These are phyloP conservation scores for Gryllus bimaculatus DNA, from an alignment of 1,140 invertebrate species.

Conservation along the genomic window DNA sequence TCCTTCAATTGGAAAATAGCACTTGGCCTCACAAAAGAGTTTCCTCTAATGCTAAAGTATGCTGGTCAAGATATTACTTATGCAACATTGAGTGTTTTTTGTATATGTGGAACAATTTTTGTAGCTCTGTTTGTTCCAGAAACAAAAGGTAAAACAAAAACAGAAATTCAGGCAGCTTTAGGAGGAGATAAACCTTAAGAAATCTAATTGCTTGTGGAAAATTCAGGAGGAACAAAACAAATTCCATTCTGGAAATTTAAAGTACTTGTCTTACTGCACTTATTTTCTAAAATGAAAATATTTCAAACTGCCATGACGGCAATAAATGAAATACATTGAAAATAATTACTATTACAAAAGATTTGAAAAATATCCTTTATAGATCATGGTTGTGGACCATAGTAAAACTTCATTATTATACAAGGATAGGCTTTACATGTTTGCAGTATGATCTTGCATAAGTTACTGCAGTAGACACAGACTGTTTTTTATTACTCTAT, in stretches of 20 bases:
- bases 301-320: not conserved
- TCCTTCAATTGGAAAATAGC: constrained; percentile 14
- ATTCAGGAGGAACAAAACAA: no score
- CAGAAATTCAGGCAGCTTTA: constrained; percentile 37
- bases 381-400: no score
- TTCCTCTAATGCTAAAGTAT: not conserved
- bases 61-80: constrained; percentile 38
- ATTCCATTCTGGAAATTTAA: not conserved
- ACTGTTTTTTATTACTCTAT: not conserved
- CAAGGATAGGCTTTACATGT: not conserved
- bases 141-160: constrained; percentile 44
- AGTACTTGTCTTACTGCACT: not conserved
- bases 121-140: constrained; percentile 45
- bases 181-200: not conserved
- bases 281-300: not conserved
- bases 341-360: not conserved
- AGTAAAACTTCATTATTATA: no score
- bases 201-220: no score
- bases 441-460: not conserved
- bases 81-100: constrained; percentile 40
- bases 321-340: not conserved
- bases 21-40: not conserved
- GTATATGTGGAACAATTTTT: constrained; percentile 40
- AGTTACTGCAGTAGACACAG: not conserved
- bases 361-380: not conserved